phyloP scores from a whole-genome alignment of 2,888 invertebrate species.

The Pasiphila rectangulata region DNA sequence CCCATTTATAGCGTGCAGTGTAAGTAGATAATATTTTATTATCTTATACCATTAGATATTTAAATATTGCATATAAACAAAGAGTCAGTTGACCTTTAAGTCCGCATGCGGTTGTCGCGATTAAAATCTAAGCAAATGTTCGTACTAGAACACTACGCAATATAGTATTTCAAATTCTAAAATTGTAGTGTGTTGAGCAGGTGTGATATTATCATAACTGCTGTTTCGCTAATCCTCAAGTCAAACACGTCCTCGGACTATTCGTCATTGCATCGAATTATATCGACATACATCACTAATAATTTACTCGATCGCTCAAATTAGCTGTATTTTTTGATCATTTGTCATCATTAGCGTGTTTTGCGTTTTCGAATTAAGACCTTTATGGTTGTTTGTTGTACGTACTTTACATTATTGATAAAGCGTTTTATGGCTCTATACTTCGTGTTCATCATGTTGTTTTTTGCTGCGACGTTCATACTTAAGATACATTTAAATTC shows the following conservation, averaged over 20 bases:
- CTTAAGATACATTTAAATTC: constrained; percentile 36
- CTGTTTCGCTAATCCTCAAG: constrained; percentile 48
- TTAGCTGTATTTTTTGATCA: constrained; percentile 63
- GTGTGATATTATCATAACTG: constrained; percentile 45
- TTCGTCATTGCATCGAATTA: constrained; percentile 48
- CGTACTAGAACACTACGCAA: constrained; percentile 28
- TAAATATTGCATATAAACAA: constrained; percentile 16
- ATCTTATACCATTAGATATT: constrained; percentile 17
- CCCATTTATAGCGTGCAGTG: constrained; percentile 6
- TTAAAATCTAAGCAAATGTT: constrained; percentile 52
- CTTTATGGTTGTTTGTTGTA: constrained; percentile 41
- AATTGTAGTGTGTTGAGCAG: constrained; percentile 39
- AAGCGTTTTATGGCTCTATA: constrained; percentile 37
- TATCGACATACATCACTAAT: constrained; percentile 58
- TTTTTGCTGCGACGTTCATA: constrained; percentile 23
- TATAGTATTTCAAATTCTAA: constrained; percentile 38
- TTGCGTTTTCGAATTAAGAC: constrained; percentile 43
- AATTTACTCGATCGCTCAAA: constrained; percentile 64
- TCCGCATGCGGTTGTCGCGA: constrained; percentile 43
- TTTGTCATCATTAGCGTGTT: constrained; percentile 64
- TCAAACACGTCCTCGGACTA: constrained; percentile 51
- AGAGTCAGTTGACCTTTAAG: constrained; percentile 41
- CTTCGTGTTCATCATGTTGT: constrained; percentile 31
- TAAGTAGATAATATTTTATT: constrained; percentile 9
- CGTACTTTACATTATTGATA: constrained; percentile 36